Base-by-base conservation (phyloP, 2,888 invertebrate genomes). In the Trypoxylon attenuatum region DNA sequence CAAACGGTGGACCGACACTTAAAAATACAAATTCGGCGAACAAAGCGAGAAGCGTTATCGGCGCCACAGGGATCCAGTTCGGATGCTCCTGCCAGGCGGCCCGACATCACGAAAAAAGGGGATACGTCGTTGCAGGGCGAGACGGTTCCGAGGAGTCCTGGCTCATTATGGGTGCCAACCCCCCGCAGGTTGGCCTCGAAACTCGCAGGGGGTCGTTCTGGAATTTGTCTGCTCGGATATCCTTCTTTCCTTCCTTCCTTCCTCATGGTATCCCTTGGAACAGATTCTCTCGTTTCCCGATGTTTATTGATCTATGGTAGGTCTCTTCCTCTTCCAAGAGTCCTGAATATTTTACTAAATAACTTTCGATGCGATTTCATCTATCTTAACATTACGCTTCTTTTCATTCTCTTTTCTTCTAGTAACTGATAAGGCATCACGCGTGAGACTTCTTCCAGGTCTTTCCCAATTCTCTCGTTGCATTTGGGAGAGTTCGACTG, bases 161-260 rank as follows among this genome's bases (percentile, higher is more conserved):
- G 69, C 78, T 84, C 84, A 84, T 86, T 85, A 84, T 79, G 82
- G 78, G 70, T 81, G 82, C 80, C 82, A 83, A 80, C 79, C 80
- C 76, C 83, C 84, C 79, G 83, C 77, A 64, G 82, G 74, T 79
- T 69, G 77, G 78, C 82, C 80, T 83, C 81, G 70, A 73, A 65
- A 66, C 52, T 79, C 80, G 69, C 77, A 64, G 80, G 81, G 76
- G 77, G 78, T 73, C 54, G 75, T 71, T 71, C 73, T 74, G 76
- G 68, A 73, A 81, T 75, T 70, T 73, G 77, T 73, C 78, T 70
- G 41, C 38, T 39, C 50, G 46, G 21, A 58, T 53, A 42, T 53
- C 25, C 46, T 29, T 13, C 52, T 53, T 76, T 65, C 55, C 56
- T 50, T n/a, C n/a, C n/a, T n/a, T n/a, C n/a, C n/a, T n/a, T n/a